A percentile compares a stretch with the other conserved stretches of the same genome.
Conservation (phyloP, 2,888 invertebrate species). For the Synergus itoensis region DNA sequence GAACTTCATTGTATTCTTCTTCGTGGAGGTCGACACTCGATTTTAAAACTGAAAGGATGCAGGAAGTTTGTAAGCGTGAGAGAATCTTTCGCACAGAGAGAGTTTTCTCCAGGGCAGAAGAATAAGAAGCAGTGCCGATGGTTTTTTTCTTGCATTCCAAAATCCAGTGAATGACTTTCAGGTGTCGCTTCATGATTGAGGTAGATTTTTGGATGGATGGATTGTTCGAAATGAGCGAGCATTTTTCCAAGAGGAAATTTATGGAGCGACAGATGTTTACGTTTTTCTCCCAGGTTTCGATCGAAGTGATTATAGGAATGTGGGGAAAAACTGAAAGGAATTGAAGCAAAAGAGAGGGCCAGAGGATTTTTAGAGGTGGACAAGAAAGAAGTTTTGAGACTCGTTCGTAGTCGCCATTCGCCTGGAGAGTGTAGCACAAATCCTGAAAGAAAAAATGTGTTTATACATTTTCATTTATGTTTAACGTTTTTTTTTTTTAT, state of each 20-base stretch:
- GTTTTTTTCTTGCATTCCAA: constrained; percentile 42
- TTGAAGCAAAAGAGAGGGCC: constrained; percentile 68
- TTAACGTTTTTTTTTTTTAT: constrained; percentile 16
- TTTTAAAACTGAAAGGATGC: constrained; percentile 65
- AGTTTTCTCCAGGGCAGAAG: constrained; percentile 47
- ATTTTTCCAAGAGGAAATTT: constrained; percentile 64
- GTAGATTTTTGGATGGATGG: constrained; percentile 57
- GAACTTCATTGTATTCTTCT: constrained; percentile 60
- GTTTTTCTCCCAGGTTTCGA: constrained; percentile 54
- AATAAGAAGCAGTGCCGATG: neutral
- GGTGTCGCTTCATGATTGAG: constrained; percentile 57
- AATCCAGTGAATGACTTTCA: constrained; percentile 66
- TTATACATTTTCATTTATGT: constrained; percentile 39
- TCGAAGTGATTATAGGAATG: constrained; percentile 49
- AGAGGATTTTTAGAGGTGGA: constrained; percentile 63
- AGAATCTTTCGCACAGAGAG: constrained; percentile 64
- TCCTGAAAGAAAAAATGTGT: constrained; percentile 61
- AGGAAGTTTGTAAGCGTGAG: constrained; percentile 60
- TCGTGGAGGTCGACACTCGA: constrained; percentile 68
- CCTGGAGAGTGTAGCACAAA: constrained; percentile 64
- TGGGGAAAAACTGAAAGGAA: constrained; percentile 61
- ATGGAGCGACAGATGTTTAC: constrained; percentile 60
- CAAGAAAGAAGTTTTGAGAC: constrained; percentile 63
- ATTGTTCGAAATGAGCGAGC: constrained; percentile 57
- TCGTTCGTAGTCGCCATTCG: constrained; percentile 58